Percentiles rank a stretch among this genome's conserved stretches.
Evolutionary conservation across 2,113 vertebrate species (phyloP).

Genomic region (Varanus salvator): DNA sequence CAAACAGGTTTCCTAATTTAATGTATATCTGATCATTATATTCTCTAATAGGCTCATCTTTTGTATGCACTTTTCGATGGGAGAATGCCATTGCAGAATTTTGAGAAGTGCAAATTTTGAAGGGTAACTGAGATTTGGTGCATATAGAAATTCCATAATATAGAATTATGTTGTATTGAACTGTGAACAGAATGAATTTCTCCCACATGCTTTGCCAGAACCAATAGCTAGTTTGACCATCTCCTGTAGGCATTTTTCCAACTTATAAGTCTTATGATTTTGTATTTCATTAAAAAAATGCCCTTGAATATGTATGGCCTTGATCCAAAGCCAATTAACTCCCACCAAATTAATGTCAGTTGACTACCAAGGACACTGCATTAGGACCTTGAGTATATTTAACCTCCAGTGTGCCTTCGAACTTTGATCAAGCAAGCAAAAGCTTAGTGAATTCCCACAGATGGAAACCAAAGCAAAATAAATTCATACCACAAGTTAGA

Average conservation of each 20-base stretch:
- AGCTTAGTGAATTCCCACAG: not conserved
- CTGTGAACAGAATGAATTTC: no score
- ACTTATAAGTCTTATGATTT: not conserved
- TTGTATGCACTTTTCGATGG: no score
- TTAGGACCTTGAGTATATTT: constrained; percentile 1
- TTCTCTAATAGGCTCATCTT: no score
- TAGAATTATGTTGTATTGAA: no score
- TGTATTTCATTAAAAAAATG: not conserved
- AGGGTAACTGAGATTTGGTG: no score
- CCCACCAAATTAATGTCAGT: not conserved
- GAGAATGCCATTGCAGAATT: no score
- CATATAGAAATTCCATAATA: no score
- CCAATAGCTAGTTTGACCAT: not conserved
- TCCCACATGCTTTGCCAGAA: no score
- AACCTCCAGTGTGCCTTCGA: not conserved
- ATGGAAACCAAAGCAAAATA: constrained; percentile 21
- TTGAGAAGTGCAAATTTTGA: no score
- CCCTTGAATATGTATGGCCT: constrained; percentile 1
- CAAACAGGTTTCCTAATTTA: no score
- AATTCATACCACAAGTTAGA: not conserved
- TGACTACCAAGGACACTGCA: not conserved
- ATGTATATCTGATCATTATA: no score
- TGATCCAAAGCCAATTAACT: not conserved
- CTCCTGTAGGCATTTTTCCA: not conserved
- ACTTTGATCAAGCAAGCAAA: not conserved